Evolutionary conservation across 1,140 invertebrate species (phyloP).

Genomic region (Proctacanthus coquilletti): DNA sequence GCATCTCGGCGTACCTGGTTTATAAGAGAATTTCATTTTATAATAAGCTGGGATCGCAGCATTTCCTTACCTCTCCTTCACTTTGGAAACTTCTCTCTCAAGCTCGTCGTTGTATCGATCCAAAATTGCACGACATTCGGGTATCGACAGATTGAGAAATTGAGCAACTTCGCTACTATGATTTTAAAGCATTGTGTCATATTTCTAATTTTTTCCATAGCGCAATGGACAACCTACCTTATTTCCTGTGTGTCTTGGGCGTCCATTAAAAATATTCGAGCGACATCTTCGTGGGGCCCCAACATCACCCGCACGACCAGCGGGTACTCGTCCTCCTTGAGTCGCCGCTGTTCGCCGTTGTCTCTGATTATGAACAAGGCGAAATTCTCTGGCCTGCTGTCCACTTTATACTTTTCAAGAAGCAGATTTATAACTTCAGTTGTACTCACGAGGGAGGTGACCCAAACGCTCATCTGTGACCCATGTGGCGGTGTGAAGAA

Average conservation of each 20-base stretch:
- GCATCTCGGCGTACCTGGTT: conserved; percentile 46
- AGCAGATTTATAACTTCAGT: conserved; percentile 71
- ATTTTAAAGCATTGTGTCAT: neutral
- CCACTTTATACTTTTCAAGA: conserved; percentile 78
- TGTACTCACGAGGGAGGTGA: conserved; percentile 63
- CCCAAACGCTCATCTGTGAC: conserved; percentile 73
- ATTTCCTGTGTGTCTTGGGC: conserved; percentile 55
- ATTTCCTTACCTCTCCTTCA: conserved; percentile 50
- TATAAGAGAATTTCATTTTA: conserved; percentile 7
- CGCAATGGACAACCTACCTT: conserved; percentile 26
- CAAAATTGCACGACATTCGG: conserved; percentile 63
- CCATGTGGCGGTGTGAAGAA: conserved; percentile 74
- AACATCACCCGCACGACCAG: conserved; percentile 58
- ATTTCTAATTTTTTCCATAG: neutral
- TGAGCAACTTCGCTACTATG: conserved; percentile 55
- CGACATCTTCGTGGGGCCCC: conserved; percentile 70
- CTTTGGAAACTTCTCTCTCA: conserved; percentile 48
- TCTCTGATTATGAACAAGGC: conserved; percentile 67
- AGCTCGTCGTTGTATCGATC: conserved; percentile 64
- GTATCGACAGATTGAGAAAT: conserved; percentile 63
- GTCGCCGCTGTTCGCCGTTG: conserved; percentile 62
- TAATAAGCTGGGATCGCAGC: neutral
- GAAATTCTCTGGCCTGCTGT: conserved; percentile 60
- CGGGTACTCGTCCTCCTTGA: conserved; percentile 66
- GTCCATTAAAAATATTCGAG: conserved; percentile 67